These are phyloP conservation scores for Cichlasoma orientale DNA, from an alignment of 2,797 vertebrate genomes.

Conservation along the genomic window DNA sequence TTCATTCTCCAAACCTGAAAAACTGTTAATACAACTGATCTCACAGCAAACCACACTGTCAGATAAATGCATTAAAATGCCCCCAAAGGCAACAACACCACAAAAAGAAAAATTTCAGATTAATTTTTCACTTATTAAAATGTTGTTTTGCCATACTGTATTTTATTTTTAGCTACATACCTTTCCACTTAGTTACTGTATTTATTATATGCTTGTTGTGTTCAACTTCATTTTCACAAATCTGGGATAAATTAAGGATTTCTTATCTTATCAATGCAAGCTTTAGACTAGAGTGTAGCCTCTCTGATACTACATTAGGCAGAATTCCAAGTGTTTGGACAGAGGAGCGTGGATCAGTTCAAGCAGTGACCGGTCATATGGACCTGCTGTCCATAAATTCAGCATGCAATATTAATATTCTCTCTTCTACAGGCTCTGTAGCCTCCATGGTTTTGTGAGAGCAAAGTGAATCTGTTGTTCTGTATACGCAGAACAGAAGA, in stretches of 20 bases:
- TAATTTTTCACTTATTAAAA: not conserved
- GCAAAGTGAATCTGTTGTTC: slow-evolving; percentile 3
- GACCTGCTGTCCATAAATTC: slow-evolving; percentile 22
- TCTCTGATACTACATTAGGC: not conserved
- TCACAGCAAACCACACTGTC: not conserved
- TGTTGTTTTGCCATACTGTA: not conserved
- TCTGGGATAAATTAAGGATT: not conserved
- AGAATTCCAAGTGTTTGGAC: not conserved
- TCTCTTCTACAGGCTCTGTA: not conserved
- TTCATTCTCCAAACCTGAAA: not conserved
- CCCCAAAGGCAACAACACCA: not conserved
- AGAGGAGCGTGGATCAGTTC: not conserved
- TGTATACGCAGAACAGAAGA: not conserved
- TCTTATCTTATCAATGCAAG: not conserved
- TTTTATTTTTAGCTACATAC: not conserved
- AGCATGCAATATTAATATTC: slow-evolving; percentile 54
- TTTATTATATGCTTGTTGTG: not conserved
- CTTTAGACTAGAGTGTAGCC: not conserved
- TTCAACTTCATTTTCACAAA: not conserved
- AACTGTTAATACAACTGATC: not conserved
- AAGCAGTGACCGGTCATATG: slow-evolving; percentile 28
- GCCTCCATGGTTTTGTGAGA: not conserved
- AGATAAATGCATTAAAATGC: not conserved
- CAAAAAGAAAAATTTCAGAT: not conserved
- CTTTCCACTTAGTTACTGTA: not conserved